These are phyloP conservation scores for Drosophila pseudotalamancana DNA, from an alignment of 2,888 invertebrate species.

Conservation along the genomic window DNA sequence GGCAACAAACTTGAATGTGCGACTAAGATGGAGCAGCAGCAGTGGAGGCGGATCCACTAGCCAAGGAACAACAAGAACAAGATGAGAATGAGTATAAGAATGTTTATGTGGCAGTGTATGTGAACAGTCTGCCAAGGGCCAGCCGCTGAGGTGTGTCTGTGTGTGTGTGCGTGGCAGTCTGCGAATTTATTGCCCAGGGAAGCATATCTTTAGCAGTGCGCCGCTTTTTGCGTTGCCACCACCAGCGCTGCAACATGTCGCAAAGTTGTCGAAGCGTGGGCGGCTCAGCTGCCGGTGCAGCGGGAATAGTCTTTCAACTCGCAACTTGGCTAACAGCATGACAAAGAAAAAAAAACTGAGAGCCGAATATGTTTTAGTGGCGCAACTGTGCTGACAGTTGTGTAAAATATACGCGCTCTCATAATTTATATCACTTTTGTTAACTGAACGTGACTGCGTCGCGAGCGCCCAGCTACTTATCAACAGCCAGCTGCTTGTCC, in stretches of 20 bases:
- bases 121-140: slow-evolving; percentile 19
- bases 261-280: slow-evolving; percentile 76
- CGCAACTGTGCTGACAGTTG: slow-evolving; percentile 77
- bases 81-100: slow-evolving; percentile 20
- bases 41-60: slow-evolving; percentile 18
- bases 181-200: slow-evolving; percentile 79
- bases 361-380: slow-evolving; percentile 78
- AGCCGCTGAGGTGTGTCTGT: slow-evolving; percentile 19
- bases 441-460: slow-evolving; percentile 78
- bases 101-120: slow-evolving; percentile 25
- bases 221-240: slow-evolving; percentile 30
- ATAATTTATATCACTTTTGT: slow-evolving; percentile 80
- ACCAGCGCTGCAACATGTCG: slow-evolving; percentile 72
- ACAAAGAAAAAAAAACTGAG: slow-evolving; percentile 56
- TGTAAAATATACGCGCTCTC: slow-evolving; percentile 76
- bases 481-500: slow-evolving; percentile 39
- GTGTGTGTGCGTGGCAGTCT: slow-evolving; percentile 45
- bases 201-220: slow-evolving; percentile 72
- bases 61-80: slow-evolving; percentile 22
- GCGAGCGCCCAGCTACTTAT: slow-evolving; percentile 53
- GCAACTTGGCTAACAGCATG: slow-evolving; percentile 40
- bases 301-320: slow-evolving; percentile 56
- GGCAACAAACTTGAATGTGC: slow-evolving; percentile 70
- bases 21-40: slow-evolving; percentile 38
- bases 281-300: slow-evolving; percentile 60